Evolutionary conservation across 1,140 invertebrate species (phyloP).

Genomic region (Arctopsyche grandis): DNA sequence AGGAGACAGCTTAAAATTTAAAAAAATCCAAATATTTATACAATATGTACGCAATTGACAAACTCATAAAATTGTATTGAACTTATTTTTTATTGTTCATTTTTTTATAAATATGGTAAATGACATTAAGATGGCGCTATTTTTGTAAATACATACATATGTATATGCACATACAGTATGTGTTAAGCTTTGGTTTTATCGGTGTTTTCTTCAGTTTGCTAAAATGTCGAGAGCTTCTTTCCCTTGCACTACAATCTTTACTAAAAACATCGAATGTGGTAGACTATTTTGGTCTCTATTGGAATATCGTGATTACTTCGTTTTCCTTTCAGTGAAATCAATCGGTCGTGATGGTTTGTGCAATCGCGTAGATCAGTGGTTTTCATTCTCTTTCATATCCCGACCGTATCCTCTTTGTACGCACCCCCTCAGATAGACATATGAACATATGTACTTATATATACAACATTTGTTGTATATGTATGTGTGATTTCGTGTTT

Average conservation of each 20-base stretch:
- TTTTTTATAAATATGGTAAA: no score
- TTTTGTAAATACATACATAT: background rate
- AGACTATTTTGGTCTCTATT: conserved; percentile 31
- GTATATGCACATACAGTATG: background rate
- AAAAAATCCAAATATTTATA: no score
- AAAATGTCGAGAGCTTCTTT: background rate
- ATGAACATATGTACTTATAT: background rate
- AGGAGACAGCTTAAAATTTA: no score
- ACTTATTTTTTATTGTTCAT: background rate
- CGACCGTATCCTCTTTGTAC: conserved; percentile 29
- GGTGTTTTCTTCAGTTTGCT: background rate
- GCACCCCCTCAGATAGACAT: background rate
- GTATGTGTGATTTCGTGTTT: background rate
- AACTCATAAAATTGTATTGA: no score
- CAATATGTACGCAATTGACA: no score
- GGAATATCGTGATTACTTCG: conserved; percentile 44
- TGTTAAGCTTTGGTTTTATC: background rate
- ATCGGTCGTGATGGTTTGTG: conserved; percentile 46
- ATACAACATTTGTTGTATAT: background rate
- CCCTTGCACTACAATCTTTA: background rate
- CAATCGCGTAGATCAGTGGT: conserved; percentile 44
- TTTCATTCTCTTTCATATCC: conserved; percentile 41
- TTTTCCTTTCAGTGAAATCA: conserved; percentile 44
- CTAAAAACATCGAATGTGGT: conserved; percentile 28
- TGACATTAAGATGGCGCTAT: background rate